Evolutionary conservation across 2,797 vertebrate genomes (phyloP).

Genomic region (Meriones psammophilus): DNA sequence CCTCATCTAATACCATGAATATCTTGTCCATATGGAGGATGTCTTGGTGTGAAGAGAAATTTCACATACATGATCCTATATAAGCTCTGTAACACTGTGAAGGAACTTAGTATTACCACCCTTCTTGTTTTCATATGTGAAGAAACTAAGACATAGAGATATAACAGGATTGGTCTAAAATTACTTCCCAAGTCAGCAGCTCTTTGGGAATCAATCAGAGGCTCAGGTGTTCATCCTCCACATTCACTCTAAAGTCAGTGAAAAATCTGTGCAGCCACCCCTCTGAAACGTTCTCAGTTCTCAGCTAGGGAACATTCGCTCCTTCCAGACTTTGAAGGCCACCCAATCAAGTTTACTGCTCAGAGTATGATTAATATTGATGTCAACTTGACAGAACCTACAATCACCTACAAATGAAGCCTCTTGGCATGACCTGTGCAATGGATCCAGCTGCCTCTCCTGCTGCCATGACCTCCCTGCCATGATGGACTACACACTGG

Average conservation of each 20-base stretch:
- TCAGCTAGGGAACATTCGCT: neutral
- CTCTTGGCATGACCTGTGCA: neutral
- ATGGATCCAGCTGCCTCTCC: neutral
- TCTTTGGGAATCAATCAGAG: neutral
- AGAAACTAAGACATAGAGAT: constrained; percentile 34
- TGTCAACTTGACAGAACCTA: neutral
- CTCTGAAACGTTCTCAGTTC: neutral
- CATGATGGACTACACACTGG: neutral
- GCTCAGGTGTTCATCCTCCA: neutral
- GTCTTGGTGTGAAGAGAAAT: constrained; percentile 10
- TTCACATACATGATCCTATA: constrained; percentile 33
- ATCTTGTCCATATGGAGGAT: neutral
- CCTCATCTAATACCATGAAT: neutral
- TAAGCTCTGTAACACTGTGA: constrained; percentile 2
- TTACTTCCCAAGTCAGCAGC: constrained; percentile 3
- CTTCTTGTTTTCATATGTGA: constrained; percentile 33
- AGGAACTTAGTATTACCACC: neutral
- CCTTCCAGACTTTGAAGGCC: neutral
- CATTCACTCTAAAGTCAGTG: neutral
- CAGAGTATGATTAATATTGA: neutral
- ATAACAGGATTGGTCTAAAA: constrained; percentile 1
- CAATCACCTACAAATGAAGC: neutral
- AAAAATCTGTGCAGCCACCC: neutral
- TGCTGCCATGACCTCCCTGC: neutral
- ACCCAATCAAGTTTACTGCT: neutral